Evolutionary conservation across 2,797 vertebrate species (phyloP).

Genomic region (Fringilla coelebs): DNA sequence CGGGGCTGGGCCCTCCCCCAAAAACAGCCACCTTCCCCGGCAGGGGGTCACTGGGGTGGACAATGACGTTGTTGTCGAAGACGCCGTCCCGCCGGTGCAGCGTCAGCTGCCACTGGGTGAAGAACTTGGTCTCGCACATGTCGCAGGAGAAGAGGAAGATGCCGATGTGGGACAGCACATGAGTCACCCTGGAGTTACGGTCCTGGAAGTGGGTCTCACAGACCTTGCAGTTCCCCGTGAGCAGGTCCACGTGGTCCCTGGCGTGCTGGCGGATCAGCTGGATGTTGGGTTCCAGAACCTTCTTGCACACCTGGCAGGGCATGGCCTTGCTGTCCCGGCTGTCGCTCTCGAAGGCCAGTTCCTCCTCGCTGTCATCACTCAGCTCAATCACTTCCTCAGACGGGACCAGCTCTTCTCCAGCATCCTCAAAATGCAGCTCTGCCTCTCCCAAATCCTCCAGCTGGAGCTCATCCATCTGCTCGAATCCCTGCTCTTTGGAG

Average conservation of each 20-base stretch:
- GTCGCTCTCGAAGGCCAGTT: constrained; percentile 70
- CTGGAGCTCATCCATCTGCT: constrained; percentile 76
- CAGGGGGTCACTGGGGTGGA: constrained; percentile 78
- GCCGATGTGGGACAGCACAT: constrained; percentile 89
- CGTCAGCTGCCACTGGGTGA: constrained; percentile 87
- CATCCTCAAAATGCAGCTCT: constrained; percentile 88
- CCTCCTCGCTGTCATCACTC: constrained; percentile 86
- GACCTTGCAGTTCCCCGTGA: constrained; percentile 86
- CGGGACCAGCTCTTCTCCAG: constrained; percentile 78
- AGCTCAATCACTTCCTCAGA: constrained; percentile 85
- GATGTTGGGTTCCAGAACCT: constrained; percentile 84
- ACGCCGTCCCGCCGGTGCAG: constrained; percentile 86
- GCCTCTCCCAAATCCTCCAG: constrained; percentile 78
- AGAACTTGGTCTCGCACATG: constrained; percentile 92
- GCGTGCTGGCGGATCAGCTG: constrained; percentile 85
- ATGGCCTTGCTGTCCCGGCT: constrained; percentile 74
- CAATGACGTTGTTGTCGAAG: constrained; percentile 77
- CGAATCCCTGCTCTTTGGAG: constrained; percentile 73
- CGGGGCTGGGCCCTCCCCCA: constrained; percentile 59
- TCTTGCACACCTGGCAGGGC: constrained; percentile 88
- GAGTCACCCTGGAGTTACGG: constrained; percentile 79
- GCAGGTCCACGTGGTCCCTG: constrained; percentile 85
- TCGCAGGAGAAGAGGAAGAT: constrained; percentile 93
- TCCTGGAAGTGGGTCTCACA: constrained; percentile 89
- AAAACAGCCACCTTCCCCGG: constrained; percentile 70